Conservation (phyloP, 2,113 vertebrate genomes). For the human region DNA sequence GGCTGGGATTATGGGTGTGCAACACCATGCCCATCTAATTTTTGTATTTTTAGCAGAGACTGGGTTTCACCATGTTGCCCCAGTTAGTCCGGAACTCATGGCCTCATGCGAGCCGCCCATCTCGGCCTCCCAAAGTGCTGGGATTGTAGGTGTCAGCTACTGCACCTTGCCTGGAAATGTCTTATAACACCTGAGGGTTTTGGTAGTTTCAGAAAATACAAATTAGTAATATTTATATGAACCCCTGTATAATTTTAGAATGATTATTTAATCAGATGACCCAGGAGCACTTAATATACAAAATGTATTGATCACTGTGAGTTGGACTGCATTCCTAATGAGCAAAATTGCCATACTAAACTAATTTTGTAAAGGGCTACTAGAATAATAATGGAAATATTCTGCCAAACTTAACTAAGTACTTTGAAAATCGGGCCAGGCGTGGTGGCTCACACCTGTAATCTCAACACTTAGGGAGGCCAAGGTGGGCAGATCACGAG, state of each 20-base stretch:
- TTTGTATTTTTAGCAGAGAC: no score
- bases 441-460: no score
- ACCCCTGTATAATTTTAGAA: neutral
- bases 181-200: neutral
- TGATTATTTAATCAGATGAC: constrained; percentile 1
- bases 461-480: no score
- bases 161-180: neutral
- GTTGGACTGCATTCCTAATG: neutral
- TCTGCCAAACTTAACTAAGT: neutral
- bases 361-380: neutral
- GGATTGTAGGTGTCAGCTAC: no score
- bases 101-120: no score
- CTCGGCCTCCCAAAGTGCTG: no score
- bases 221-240: neutral
- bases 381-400: neutral
- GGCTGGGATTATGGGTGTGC: no score
- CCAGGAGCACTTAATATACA: neutral
- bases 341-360: neutral
- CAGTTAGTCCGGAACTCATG: no score
- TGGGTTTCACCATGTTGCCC: no score
- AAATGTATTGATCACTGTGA: neutral
- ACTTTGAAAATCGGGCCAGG: neutral
- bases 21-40: no score
- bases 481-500: no score
- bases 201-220: neutral